A percentile compares a stretch with the other conserved stretches of the same genome.
These are phyloP conservation scores for Helleia helle DNA, from an alignment of 2,888 invertebrate species.

Conservation along the genomic window DNA sequence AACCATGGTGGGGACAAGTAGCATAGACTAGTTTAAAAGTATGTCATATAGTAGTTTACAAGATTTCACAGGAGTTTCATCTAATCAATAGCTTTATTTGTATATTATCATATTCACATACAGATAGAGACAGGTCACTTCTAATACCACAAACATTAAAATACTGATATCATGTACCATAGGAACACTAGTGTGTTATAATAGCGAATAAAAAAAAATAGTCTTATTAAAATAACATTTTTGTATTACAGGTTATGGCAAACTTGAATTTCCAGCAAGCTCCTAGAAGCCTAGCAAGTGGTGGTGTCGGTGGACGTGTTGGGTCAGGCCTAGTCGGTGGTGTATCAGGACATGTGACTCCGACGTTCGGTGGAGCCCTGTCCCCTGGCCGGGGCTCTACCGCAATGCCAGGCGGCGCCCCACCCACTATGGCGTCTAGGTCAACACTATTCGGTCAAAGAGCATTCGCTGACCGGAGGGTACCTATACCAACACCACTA, in stretches of 20 bases:
- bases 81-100: no score
- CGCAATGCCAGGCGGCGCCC: conserved; percentile 63
- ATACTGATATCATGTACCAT: no score
- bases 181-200: no score
- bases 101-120: no score
- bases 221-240: no score
- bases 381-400: conserved; percentile 59
- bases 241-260: conserved; percentile 84
- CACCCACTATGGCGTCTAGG: conserved; percentile 74
- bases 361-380: conserved; percentile 63
- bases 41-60: no score
- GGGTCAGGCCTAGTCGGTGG: conserved; percentile 84
- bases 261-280: conserved; percentile 93
- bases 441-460: conserved; percentile 85
- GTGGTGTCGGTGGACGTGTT: conserved; percentile 66
- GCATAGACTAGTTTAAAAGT: no score
- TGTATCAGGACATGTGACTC: conserved; percentile 72
- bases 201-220: background rate
- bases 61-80: no score
- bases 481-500: conserved; percentile 75
- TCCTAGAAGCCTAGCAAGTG: conserved; percentile 90
- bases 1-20: no score
- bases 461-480: conserved; percentile 85
- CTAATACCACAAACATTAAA: no score
- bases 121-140: no score